Evolutionary conservation across 2,113 vertebrate genomes (phyloP), one percentile per base, ranked within the genome.

Genomic region (Cepphus grylle): DNA sequence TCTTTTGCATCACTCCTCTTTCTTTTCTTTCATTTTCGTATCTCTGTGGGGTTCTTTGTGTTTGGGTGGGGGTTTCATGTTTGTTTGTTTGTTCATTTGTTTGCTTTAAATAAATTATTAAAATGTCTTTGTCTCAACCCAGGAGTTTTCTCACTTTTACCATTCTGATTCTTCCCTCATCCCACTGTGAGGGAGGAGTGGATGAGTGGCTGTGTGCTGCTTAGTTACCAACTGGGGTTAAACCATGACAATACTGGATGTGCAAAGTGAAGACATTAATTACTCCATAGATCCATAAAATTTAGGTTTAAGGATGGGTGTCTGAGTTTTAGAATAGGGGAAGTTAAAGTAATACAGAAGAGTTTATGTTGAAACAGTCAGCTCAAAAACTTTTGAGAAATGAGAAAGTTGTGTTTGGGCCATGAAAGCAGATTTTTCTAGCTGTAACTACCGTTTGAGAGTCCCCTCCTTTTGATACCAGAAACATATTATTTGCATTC

Each of bases 101-200:
- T 43, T 32, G 32, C 12, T 36, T 25, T 12, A 27, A 22, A 22
- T 29, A 38, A 43, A 32, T 38, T n/a, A 42, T 32, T 36, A 32
- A 78, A 63, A 8, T 63, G 5, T 69, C 47, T 58, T 70, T 25
- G 26, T 14, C 11, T 45, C 62, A 83, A 21, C 14, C 23, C 25
- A 40, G 6, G 8, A 34, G 7, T 70, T 82, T 78, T 79, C 71
- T 80, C 42, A 29, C 62, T 76, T 93, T 58, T 63, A 58, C 20
- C 9, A 12, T n/a, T 86, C 42, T 34, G 38, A 66, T 76, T 89
- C 5, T 32, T 11, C 15, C 16, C 36, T 7, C 15, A n/a, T 45
- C 7, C 23, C n/a, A 16, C 15, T 43, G 26, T 0, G 9, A 12
- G 1, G 20, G 14, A 22, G 15, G 1, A 23, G 21, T 17, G 30